Evolutionary conservation across 1,140 invertebrate species (phyloP).

Genomic region (Trichogramma pretiosum): DNA sequence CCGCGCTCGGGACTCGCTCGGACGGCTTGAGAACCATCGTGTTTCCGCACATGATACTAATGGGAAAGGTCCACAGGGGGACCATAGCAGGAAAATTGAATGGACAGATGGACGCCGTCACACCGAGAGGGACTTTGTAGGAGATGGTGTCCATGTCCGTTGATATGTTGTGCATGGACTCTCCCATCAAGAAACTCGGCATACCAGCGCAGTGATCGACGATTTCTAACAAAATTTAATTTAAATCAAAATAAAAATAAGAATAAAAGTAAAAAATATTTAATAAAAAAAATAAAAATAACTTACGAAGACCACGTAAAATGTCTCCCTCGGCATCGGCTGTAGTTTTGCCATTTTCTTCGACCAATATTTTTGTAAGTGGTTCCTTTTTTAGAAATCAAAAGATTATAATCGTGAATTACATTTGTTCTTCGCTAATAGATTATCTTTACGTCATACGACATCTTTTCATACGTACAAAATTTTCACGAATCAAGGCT

Average conservation of each 20-base stretch:
- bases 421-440: too few relatives aligned
- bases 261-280: too few relatives aligned
- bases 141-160: constrained; percentile 90
- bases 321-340: constrained; percentile 98
- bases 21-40: constrained; percentile 80
- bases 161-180: constrained; percentile 82
- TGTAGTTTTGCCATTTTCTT: constrained; percentile 96
- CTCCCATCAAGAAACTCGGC: constrained; percentile 83
- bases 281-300: too few relatives aligned
- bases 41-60: constrained; percentile 85
- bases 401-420: too few relatives aligned
- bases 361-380: too few relatives aligned
- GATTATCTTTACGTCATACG: too few relatives aligned
- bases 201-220: constrained; percentile 94
- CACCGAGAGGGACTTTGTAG: constrained; percentile 82
- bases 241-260: too few relatives aligned
- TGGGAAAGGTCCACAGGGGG: constrained; percentile 97
- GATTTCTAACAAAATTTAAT: too few relatives aligned
- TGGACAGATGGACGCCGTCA: constrained; percentile 77
- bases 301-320: constrained; percentile 87
- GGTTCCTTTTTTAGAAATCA: too few relatives aligned
- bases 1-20: constrained; percentile 93
- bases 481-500: constrained; percentile 66
- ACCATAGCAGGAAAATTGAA: constrained; percentile 99
- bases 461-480: too few relatives aligned